These are phyloP conservation scores for Calameuta filiformis DNA, from an alignment of 2,888 invertebrate genomes.

Conservation along the genomic window DNA sequence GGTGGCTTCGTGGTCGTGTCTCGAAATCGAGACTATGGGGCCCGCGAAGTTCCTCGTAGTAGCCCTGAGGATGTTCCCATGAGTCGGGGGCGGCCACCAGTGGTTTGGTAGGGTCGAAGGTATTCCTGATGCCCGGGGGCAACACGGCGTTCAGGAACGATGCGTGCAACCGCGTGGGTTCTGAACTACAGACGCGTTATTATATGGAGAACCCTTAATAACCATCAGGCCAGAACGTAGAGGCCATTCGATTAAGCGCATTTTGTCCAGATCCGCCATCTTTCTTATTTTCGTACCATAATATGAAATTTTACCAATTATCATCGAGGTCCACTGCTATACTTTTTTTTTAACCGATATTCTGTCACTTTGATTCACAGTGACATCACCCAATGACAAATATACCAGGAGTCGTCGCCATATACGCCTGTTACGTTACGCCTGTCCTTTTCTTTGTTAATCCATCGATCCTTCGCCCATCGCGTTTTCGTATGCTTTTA, in stretches of 20 bases:
- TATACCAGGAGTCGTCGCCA: background rate
- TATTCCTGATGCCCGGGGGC: constrained; percentile 35
- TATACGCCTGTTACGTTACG: background rate
- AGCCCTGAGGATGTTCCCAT: constrained; percentile 57
- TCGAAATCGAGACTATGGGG: constrained; percentile 27
- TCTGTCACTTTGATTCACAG: background rate
- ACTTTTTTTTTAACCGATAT: background rate
- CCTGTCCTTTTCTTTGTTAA: background rate
- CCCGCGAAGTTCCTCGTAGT: constrained; percentile 18
- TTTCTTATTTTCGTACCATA: background rate
- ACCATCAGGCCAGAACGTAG: constrained; percentile 20
- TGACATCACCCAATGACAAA: background rate
- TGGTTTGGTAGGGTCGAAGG: constrained; percentile 32
- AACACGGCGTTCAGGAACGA: constrained; percentile 26
- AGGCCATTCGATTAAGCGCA: background rate
- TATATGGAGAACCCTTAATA: constrained; percentile 37
- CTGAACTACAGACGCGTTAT: constrained; percentile 39
- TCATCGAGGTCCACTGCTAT: background rate
- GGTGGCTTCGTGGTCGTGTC: constrained; percentile 16
- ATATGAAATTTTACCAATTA: background rate
- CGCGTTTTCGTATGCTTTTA: constrained; percentile 26
- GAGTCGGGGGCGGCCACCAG: constrained; percentile 54
- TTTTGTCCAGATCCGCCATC: background rate
- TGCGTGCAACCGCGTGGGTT: constrained; percentile 43
- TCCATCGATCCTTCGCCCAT: background rate